A percentile compares a stretch with the other conserved stretches of the same genome.
Evolutionary conservation across 2,888 invertebrate species (phyloP).

Genomic region (Galeopsomyia nigrocyanea): DNA sequence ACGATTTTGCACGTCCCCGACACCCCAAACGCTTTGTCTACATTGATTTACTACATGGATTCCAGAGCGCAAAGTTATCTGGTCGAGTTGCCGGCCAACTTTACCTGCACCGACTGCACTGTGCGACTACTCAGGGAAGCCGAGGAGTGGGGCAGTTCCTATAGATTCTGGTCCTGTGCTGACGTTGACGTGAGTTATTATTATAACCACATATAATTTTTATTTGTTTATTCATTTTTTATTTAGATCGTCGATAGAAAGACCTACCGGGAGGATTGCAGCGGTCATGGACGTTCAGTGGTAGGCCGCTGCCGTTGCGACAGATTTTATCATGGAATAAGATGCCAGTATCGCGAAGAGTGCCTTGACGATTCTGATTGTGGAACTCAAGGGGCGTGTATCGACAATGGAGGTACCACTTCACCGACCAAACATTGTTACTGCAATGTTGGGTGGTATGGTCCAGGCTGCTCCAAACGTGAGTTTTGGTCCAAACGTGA

Average conservation of each 20-base stretch:
- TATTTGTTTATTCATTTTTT: not conserved
- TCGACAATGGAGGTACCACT: conserved; percentile 84
- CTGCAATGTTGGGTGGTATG: conserved; percentile 91
- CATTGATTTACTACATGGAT: too few species aligned
- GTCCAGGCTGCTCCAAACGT: conserved; percentile 87
- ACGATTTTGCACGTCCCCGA: too few species aligned
- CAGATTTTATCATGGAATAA: conserved; percentile 83
- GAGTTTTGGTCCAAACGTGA: conserved; percentile 84
- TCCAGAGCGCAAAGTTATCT: conserved; percentile 85
- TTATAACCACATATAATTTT: conserved; percentile 10
- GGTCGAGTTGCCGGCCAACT: conserved; percentile 85
- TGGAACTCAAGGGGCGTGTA: conserved; percentile 86
- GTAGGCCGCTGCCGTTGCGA: conserved; percentile 86
- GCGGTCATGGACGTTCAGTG: conserved; percentile 85
- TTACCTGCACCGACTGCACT: conserved; percentile 90
- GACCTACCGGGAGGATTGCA: conserved; percentile 86
- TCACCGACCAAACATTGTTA: conserved; percentile 89
- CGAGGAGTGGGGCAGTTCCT: conserved; percentile 87
- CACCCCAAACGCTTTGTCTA: too few species aligned
- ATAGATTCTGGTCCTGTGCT: conserved; percentile 95
- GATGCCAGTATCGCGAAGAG: conserved; percentile 92
- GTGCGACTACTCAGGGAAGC: conserved; percentile 91
- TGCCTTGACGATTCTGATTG: conserved; percentile 89
- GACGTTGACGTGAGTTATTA: conserved; percentile 84
- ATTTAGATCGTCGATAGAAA: conserved; percentile 72